These are phyloP conservation scores for Microtus ochrogaster DNA, from an alignment of 2,113 vertebrate species.

Conservation along the genomic window DNA sequence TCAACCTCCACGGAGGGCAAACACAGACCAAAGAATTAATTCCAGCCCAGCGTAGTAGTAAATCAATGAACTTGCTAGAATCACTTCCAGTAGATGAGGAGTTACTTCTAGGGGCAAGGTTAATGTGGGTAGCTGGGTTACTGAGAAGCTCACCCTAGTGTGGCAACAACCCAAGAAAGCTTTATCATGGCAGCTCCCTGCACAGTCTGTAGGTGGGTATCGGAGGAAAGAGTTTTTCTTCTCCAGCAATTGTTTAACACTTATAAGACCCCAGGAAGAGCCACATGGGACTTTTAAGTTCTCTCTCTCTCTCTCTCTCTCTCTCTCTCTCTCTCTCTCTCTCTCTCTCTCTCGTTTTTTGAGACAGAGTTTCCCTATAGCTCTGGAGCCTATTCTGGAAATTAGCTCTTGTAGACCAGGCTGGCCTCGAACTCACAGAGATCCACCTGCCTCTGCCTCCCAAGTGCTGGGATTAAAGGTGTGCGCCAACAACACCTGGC, in stretches of 20 bases:
- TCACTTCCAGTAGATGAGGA: neutral
- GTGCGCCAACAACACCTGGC: too few species aligned
- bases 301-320: neutral
- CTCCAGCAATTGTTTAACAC: neutral
- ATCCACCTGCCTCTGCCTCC: too few species aligned
- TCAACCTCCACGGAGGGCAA: neutral
- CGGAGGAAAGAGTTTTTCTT: rapidly evolving
- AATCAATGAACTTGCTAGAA: neutral
- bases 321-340: neutral
- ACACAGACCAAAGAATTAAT: neutral
- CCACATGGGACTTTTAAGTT: neutral
- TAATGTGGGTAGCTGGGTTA: neutral
- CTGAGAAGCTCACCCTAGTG: neutral
- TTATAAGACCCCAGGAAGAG: neutral
- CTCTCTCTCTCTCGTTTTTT: neutral
- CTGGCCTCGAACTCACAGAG: too few species aligned
- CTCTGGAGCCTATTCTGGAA: too few species aligned
- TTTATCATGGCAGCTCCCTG: too few species aligned
- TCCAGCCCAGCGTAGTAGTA: neutral
- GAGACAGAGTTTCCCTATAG: too few species aligned
- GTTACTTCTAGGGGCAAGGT: neutral
- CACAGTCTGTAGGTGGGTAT: too few species aligned
- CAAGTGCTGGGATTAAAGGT: too few species aligned
- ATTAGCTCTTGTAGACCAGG: too few species aligned
- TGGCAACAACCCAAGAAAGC: neutral